A percentile compares a stretch with the other conserved stretches of the same genome.
These are phyloP conservation scores for Siniperca obscura DNA, from an alignment of 2,797 vertebrate genomes.

Conservation along the genomic window DNA sequence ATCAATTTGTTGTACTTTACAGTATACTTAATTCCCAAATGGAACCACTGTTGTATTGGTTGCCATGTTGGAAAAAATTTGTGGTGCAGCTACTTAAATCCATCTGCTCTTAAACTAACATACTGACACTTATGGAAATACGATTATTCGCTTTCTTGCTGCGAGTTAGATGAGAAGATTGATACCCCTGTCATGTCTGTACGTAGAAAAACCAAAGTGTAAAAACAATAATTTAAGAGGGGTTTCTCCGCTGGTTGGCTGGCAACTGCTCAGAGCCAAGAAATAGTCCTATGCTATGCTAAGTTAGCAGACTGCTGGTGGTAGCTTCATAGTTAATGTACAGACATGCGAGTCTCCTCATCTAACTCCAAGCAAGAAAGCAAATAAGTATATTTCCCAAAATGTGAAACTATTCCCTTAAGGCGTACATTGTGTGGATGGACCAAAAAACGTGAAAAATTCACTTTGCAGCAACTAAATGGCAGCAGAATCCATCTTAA, in stretches of 20 bases:
- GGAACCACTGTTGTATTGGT: not conserved
- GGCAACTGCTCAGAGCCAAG: not conserved
- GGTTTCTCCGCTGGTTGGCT: not conserved
- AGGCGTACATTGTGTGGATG: not conserved
- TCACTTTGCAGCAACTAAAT: slow-evolving; percentile 18
- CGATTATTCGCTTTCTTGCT: not conserved
- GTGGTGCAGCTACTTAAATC: not conserved
- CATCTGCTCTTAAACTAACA: not conserved
- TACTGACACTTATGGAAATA: not conserved
- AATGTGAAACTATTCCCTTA: not conserved
- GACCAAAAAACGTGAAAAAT: not conserved
- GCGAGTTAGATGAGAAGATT: not conserved
- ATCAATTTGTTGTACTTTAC: not conserved
- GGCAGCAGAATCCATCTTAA: slow-evolving; percentile 27
- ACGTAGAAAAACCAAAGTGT: not conserved
- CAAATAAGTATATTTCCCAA: not conserved
- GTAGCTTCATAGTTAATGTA: not conserved
- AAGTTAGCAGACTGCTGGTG: not conserved
- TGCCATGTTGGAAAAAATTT: not conserved
- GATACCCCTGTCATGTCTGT: not conserved
- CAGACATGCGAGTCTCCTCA: not conserved
- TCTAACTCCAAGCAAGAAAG: not conserved
- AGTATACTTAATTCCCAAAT: not conserved
- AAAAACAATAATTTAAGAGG: not conserved
- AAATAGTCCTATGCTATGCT: not conserved